Evolutionary conservation across 2,113 vertebrate species (phyloP), one percentile per base, ranked within the genome.

Genomic region (Delphinus delphis): DNA sequence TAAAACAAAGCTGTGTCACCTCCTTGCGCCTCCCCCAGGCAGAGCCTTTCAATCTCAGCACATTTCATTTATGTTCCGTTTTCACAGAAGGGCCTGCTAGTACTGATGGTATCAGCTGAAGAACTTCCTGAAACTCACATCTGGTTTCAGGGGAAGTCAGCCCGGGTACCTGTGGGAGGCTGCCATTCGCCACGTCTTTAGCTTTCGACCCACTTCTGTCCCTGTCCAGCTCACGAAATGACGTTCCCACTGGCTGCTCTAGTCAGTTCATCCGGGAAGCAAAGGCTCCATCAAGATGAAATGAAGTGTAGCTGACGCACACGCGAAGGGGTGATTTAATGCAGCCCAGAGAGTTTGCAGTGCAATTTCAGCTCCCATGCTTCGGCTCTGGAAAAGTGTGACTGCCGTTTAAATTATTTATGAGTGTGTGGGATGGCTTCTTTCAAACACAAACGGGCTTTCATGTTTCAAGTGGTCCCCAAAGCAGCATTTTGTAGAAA

Each of bases 301-400:
- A 98, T 98, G 96, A 97, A 97, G 91, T 71, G 95, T 76, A 76
- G 95, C 94, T 87, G 92, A 96, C 97, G 95, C 96, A 96, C 82
- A 97, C 96, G 97, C 97, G 97, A 89, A 91, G 97, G 96, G 96
- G 95, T 96, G 97, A 94, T 98, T 98, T 97, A 95, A 97, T 96
- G 95, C 94, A 65, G 68, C 62, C 60, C 80, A 23, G 95, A 97
- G 87, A 85, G 65, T 88, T 58, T 63, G 79, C 55, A 38, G 17
- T 3, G 50, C 65, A 50, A 63, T 76, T 73, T 80, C 47, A 76
- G 21, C 18, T 94, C 65, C 92, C 70, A 33, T 8, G 44, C 53
- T 81, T 80, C 31, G 71, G 18, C 3, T 3, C 4, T 68, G 60
- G 68, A 88, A 90, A 96, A 88, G 38, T 67, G n/a, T 90, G 55